Evolutionary conservation across 2,113 vertebrate species (phyloP).

Genomic region (Daboia siamensis): DNA sequence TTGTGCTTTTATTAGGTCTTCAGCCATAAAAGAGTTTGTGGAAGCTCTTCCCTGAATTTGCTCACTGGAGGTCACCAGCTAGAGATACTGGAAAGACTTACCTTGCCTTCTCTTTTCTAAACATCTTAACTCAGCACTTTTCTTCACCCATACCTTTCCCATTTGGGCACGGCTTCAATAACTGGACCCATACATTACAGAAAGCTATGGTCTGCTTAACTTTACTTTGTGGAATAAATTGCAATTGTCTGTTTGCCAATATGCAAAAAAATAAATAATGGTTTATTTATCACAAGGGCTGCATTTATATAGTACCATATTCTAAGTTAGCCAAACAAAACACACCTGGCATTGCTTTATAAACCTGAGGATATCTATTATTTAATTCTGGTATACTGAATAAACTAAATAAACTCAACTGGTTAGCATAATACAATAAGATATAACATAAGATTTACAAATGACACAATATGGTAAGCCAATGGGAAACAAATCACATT

Average conservation of each 20-base stretch:
- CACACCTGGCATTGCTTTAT: not conserved
- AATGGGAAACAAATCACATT: not conserved
- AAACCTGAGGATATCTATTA: not conserved
- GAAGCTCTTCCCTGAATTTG: not conserved
- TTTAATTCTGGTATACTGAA: not conserved
- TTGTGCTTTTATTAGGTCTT: not conserved
- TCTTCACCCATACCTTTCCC: no score
- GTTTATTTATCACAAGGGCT: not conserved
- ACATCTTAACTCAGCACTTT: no score
- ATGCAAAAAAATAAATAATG: not conserved
- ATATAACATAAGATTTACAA: not conserved
- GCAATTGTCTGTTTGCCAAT: not conserved
- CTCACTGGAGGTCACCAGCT: not conserved
- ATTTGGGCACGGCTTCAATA: not conserved
- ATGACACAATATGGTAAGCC: not conserved
- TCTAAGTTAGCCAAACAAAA: not conserved
- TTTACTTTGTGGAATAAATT: not conserved
- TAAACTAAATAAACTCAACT: not conserved
- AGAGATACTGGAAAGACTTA: not conserved
- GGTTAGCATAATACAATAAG: not conserved
- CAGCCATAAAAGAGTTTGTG: not conserved
- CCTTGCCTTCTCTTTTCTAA: not conserved
- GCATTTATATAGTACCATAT: not conserved
- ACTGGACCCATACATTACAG: not conserved
- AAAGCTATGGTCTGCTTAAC: not conserved